A percentile compares a stretch with the other conserved stretches of the same genome.
These are phyloP conservation scores for Neolamprologus hecqui DNA, from an alignment of 2,113 vertebrate species.

Conservation along the genomic window DNA sequence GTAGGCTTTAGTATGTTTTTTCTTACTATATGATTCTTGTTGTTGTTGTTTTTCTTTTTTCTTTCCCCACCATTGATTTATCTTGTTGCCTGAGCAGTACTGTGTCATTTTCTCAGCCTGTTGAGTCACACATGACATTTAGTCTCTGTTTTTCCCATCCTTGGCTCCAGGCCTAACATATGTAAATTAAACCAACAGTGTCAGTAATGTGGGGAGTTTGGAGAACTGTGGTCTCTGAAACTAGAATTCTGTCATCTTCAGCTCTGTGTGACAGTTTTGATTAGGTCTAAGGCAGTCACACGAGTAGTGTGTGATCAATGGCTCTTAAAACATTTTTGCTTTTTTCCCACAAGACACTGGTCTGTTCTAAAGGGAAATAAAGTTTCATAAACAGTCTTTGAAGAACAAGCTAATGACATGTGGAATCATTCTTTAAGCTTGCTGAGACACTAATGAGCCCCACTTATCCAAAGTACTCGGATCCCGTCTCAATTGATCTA, in stretches of 20 bases:
- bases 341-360: background rate
- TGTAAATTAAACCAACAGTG: background rate
- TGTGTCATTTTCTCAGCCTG: background rate
- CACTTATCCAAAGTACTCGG: background rate
- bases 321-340: background rate
- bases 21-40: background rate
- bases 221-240: background rate
- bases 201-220: background rate
- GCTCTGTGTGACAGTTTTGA: background rate
- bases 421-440: background rate
- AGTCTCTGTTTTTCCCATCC: background rate
- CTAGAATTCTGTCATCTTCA: background rate
- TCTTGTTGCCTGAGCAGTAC: background rate
- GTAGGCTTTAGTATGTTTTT: conserved; percentile 28
- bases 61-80: background rate
- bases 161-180: background rate
- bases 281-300: background rate
- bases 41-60: background rate
- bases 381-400: background rate
- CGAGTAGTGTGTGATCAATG: background rate
- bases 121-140: background rate
- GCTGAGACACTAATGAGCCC: background rate
- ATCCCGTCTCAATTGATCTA: background rate
- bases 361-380: background rate
- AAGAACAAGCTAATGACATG: background rate